Evolutionary conservation across 1,140 invertebrate genomes (phyloP).

Genomic region (Leptonema lineaticorne): DNA sequence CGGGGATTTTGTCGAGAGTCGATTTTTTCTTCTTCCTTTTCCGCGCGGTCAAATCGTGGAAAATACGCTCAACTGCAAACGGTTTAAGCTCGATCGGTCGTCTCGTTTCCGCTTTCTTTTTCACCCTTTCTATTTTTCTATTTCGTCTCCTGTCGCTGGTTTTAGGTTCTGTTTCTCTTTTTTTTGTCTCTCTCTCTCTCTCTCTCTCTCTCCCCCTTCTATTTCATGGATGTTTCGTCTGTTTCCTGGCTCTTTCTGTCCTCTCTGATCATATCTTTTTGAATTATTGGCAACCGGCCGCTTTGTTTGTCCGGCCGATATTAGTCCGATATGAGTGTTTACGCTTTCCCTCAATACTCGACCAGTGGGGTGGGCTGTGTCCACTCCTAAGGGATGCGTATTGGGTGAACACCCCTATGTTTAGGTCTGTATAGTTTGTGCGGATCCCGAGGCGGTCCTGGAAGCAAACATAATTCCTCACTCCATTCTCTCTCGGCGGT

Average conservation of each 20-base stretch:
- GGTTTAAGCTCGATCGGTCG: too few species aligned
- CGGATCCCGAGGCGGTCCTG: not conserved
- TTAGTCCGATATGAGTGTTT: constrained; percentile 33
- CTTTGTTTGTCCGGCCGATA: constrained; percentile 33
- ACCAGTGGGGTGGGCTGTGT: not conserved
- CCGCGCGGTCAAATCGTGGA: too few species aligned
- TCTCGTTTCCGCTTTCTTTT: too few species aligned
- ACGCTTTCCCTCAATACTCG: constrained; percentile 14
- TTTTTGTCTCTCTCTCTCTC: too few species aligned
- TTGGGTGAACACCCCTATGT: not conserved
- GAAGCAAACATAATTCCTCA: not conserved
- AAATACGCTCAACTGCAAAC: too few species aligned
- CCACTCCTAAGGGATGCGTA: too few species aligned
- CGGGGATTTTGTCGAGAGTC: too few species aligned
- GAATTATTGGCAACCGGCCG: constrained; percentile 34
- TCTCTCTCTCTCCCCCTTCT: not conserved
- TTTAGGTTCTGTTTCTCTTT: too few species aligned
- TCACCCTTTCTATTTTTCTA: not conserved
- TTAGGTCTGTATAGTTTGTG: not conserved
- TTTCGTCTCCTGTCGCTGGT: too few species aligned
- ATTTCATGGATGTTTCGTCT: too few species aligned
- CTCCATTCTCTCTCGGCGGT: not conserved
- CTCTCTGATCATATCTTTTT: constrained; percentile 34
- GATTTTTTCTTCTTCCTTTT: too few species aligned
- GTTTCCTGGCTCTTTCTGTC: too few species aligned